A percentile compares a stretch with the other conserved stretches of the same genome.
Conservation (phyloP, 64 coral and sea anemone species). For the Pocillopora damicornis region DNA sequence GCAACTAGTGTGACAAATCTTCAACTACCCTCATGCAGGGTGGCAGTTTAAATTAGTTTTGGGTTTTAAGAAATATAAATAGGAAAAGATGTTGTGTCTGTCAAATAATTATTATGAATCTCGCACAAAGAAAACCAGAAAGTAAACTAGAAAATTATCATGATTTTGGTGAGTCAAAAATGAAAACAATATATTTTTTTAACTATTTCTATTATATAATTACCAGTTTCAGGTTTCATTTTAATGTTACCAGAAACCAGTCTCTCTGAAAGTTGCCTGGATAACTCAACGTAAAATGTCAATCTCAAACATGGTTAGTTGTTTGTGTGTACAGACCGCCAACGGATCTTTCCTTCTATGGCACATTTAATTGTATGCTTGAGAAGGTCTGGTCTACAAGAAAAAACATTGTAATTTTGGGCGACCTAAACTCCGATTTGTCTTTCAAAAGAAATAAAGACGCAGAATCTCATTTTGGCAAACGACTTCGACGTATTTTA, state of each 20-base stretch:
- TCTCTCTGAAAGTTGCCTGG: background rate
- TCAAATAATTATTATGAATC: too few relatives aligned
- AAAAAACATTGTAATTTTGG: slow-evolving; percentile 12
- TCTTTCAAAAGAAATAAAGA: too few relatives aligned
- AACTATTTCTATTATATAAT: background rate
- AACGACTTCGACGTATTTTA: background rate
- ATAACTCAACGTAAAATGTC: background rate
- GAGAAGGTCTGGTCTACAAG: slow-evolving; percentile 15
- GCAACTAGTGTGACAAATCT: too few relatives aligned
- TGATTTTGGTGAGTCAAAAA: too few relatives aligned
- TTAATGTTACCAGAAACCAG: background rate
- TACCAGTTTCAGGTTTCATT: background rate
- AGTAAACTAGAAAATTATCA: too few relatives aligned
- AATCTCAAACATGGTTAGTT: background rate
- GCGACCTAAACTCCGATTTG: too few relatives aligned
- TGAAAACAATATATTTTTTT: background rate
- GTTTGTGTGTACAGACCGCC: background rate
- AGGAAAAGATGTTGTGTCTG: too few relatives aligned
- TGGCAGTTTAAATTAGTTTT: too few relatives aligned
- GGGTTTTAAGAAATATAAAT: too few relatives aligned
- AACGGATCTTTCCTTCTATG: slow-evolving; percentile 9
- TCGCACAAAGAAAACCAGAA: too few relatives aligned
- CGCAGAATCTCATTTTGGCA: too few relatives aligned
- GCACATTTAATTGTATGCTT: background rate
- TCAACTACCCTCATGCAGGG: too few relatives aligned